phyloP scores from a whole-genome alignment of 1,140 invertebrate species.

The Achroia grisella region DNA sequence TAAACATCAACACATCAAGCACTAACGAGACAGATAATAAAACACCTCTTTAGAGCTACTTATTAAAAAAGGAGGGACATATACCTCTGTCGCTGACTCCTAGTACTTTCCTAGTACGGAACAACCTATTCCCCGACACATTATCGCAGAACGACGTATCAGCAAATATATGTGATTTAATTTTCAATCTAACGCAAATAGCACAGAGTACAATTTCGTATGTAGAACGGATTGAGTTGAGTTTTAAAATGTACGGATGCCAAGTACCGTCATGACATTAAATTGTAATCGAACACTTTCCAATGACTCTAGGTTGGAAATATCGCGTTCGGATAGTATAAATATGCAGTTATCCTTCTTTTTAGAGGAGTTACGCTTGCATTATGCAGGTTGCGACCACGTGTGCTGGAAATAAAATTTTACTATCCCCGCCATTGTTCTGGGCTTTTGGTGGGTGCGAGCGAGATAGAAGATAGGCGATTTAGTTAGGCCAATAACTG shows the following conservation, averaged over 20 bases:
- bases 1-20: too few species aligned
- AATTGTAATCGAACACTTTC: conserved; percentile 73
- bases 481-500: conserved; percentile 49
- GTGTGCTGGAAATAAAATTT: conserved; percentile 69
- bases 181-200: too few species aligned
- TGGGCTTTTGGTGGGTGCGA: conserved; percentile 26
- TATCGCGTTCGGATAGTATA: conserved; percentile 63
- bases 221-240: too few species aligned
- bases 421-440: conserved; percentile 58
- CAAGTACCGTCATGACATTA: conserved; percentile 56
- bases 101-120: too few species aligned
- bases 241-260: background rate
- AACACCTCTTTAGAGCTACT: too few species aligned
- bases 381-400: conserved; percentile 61
- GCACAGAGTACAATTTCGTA: too few species aligned
- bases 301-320: conserved; percentile 57
- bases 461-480: conserved; percentile 37
- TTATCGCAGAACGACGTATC: too few species aligned
- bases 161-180: too few species aligned
- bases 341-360: conserved; percentile 71
- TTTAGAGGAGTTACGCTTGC: conserved; percentile 65
- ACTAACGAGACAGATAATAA: too few species aligned
- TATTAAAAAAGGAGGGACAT: too few species aligned
- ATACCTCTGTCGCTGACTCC: too few species aligned
- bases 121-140: too few species aligned